Base-by-base conservation (phyloP, 30 jellyfish, hydroid and myxozoan species). In the Aurelia aurita complex sp. Pacific region DNA sequence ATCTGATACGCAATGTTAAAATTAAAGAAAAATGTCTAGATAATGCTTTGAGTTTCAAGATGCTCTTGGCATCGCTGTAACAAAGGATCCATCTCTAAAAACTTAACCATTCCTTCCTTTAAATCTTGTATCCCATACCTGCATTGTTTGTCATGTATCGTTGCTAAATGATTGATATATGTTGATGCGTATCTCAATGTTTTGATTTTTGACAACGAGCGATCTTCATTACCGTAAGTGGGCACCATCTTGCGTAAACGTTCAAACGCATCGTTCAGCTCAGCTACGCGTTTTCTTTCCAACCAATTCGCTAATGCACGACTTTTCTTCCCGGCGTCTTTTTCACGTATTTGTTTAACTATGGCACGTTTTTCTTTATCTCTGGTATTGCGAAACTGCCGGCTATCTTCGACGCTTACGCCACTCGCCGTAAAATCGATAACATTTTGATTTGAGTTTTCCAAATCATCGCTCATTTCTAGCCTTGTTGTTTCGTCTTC, bases 271-370 rank as follows among this genome's bases (percentile, higher is more conserved):
- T 79, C 91, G 83, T 93, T 93, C 73, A 93, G 87, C 67, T 93
- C 98, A 16, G 98, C 98, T 14, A 93, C 98, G 43, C 98, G 80
- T 43, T 89, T 89, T 40, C 98, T 70, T 76, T 93, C 98, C 68
- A 93, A 90, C 91, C 94, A 93, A 68, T 93, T 93, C 17, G 98
- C 98, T 7, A 93, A 82, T 32, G 93, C 90, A 5, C 98, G 89
- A 65, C 93, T 87, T 61, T 95, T 96, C 63, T 77, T 82, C 65
- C 94, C 94, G 23, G 88, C 60, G 23, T 76, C 79, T 70, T 62
- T 67, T 68, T 85, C 94, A 29, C 67, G 76, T 15, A 35, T 23
- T 68, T 68, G 82, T 71, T 51, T 70, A 23, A 72, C 17, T 29
- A 73, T 33, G 6, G 57, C 66, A 7, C 83, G 74, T 29, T 83